Base-by-base conservation (phyloP, 2,113 vertebrate genomes). In the Petrocephalus microphthalmus region DNA sequence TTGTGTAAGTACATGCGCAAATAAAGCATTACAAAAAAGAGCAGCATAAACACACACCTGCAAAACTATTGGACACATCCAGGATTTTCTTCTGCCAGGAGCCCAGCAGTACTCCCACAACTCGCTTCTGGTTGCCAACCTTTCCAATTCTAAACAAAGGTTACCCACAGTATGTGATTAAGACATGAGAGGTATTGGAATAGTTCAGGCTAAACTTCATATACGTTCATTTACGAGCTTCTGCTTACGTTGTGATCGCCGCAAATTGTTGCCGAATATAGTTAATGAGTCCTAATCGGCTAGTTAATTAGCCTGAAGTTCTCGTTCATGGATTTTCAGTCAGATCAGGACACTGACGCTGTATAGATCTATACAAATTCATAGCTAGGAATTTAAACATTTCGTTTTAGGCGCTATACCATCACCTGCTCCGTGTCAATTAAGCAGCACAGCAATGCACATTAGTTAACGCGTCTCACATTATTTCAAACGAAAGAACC, bases 51-150 rank as follows among this genome's bases (percentile, higher is more conserved):
- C 37, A 91, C 93, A 95, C 93, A 99, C 98, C 98, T 92, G 98
- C 98, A 94, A 99, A 99, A 92, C 98, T 99, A 93, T 99, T 99
- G 89, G 98, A 99, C 15, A 99, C 98, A 89, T 99, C 98, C 1
- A 99, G 95, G 84, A 99, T 94, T 89, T 99, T 99, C 90, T 99
- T 99, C 54, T 99, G 98, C 98, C 98, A 99, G 0, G 98, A 99
- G 17, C 98, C 98, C 88, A 99, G 94, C 71, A 99, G 95, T 86
- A 99, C 98, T 49, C 98, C 98, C 0, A 99, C 98, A 22, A 99
- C 98, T 20, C 98, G 96, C 88, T 99, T 99, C 95, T 99, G 98
- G 89, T 97, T 99, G 49, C 98, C 98, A 87, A 99, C 97, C 87
- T 99, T 99, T 89, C 98, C 98, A 93, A 99, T 99, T 94, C 98